phyloP scores from a whole-genome alignment of 2,113 vertebrate species.

The Aptenodytes forsteri region DNA sequence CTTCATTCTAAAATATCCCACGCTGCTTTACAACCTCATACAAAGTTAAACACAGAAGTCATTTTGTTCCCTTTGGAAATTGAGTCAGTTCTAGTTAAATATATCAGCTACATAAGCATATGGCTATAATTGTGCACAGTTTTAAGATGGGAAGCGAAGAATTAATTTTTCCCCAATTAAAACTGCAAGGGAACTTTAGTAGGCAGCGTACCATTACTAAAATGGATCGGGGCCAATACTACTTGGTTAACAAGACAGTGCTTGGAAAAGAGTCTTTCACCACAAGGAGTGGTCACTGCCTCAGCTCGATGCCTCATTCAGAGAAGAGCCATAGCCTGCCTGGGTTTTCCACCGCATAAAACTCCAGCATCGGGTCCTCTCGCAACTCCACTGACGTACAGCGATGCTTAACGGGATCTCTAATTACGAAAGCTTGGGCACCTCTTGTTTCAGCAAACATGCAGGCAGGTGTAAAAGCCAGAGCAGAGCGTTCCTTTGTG shows the following conservation, averaged over 20 bases:
- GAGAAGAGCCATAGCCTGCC: neutral
- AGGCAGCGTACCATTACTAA: neutral
- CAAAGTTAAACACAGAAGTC: conserved; percentile 12
- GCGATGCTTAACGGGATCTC: neutral
- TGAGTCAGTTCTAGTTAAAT: neutral
- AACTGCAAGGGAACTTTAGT: neutral
- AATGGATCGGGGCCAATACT: neutral
- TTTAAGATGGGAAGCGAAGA: conserved; percentile 2
- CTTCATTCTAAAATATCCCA: neutral
- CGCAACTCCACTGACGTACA: neutral
- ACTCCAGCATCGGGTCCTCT: neutral
- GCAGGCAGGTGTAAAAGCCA: neutral
- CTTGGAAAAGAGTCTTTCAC: neutral
- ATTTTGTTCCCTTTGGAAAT: conserved; percentile 29
- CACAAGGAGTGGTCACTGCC: neutral
- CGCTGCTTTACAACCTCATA: conserved; percentile 2
- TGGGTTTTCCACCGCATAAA: neutral
- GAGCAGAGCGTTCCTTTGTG: neutral
- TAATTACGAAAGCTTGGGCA: neutral
- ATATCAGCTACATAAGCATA: neutral
- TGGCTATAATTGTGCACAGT: neutral
- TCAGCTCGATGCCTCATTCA: accelerated
- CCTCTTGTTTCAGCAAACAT: neutral
- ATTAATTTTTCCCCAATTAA: conserved; percentile 40
- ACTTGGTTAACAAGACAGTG: neutral